Percentiles rank a stretch among this genome's conserved stretches.
These are phyloP conservation scores for Struthidea cinerea DNA, from an alignment of 2,113 vertebrate species.

Conservation along the genomic window DNA sequence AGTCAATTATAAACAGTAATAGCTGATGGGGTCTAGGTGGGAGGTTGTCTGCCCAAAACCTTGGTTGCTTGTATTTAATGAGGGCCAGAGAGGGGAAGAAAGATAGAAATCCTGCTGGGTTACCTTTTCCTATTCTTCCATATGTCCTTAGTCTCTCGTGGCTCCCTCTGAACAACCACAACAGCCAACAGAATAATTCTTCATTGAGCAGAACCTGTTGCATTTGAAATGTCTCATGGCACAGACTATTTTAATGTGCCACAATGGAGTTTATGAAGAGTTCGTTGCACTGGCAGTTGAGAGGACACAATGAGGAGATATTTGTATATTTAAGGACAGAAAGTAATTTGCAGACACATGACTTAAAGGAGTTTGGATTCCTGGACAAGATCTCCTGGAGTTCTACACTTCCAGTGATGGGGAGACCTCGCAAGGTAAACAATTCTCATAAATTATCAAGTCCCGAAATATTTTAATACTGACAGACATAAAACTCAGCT, in stretches of 20 bases:
- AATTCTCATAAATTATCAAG: background rate
- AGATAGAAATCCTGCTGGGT: background rate
- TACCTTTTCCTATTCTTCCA: background rate
- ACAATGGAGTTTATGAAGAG: background rate
- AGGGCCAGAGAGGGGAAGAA: background rate
- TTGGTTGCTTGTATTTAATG: background rate
- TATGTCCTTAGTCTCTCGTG: background rate
- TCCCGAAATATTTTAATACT: background rate
- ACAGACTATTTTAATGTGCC: background rate
- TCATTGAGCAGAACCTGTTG: background rate
- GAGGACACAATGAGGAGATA: background rate
- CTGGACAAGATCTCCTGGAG: background rate
- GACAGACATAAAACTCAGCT: background rate
- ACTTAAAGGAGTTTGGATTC: background rate
- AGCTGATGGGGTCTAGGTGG: rapidly evolving
- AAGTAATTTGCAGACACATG: rapidly evolving
- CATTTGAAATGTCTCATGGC: background rate
- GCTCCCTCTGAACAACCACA: background rate
- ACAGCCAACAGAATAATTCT: background rate
- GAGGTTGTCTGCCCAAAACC: background rate
- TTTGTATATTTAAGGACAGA: background rate
- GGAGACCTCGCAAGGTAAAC: background rate
- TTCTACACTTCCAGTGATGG: background rate
- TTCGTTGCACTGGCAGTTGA: background rate
- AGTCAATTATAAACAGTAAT: background rate